These are phyloP conservation scores for Pteropus alecto DNA, from an alignment of 2,113 vertebrate species.

Conservation along the genomic window DNA sequence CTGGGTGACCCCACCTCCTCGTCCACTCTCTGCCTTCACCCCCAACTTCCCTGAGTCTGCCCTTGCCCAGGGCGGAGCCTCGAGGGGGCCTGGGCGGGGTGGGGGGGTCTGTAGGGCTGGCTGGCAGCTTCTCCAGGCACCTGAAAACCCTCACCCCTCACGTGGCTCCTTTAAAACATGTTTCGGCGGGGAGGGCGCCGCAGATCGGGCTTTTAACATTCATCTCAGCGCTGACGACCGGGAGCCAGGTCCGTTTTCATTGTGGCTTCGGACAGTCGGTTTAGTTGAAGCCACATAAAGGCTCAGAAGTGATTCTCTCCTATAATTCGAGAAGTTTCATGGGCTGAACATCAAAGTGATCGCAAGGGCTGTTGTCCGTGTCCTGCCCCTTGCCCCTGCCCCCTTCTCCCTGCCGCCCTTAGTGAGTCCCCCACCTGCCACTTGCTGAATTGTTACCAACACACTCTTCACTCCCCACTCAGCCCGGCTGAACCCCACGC, in stretches of 20 bases:
- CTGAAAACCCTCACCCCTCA: accelerated
- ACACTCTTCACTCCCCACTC: background rate
- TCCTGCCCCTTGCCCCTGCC: no score
- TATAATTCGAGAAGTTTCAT: slow-evolving; percentile 79
- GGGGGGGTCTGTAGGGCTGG: background rate
- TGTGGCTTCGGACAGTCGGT: slow-evolving; percentile 70
- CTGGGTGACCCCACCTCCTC: background rate
- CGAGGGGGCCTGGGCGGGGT: no score
- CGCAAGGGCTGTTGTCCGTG: slow-evolving; percentile 40
- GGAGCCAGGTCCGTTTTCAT: slow-evolving; percentile 35
- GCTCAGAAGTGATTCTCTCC: slow-evolving; percentile 78
- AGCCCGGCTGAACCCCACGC: background rate
- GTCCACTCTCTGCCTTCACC: background rate
- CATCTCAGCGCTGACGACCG: slow-evolving; percentile 53
- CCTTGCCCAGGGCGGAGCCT: background rate
- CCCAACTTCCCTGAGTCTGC: background rate
- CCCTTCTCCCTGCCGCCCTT: accelerated
- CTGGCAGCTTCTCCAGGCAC: background rate
- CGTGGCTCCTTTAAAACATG: slow-evolving; percentile 26
- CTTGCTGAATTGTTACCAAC: accelerated
- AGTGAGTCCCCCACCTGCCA: accelerated
- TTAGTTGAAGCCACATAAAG: slow-evolving; percentile 76
- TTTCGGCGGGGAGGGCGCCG: background rate
- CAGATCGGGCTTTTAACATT: slow-evolving; percentile 61
- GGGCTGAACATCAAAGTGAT: slow-evolving; percentile 80